phyloP scores from a whole-genome alignment of 1,140 invertebrate species.

The Asbolus verrucosus region DNA sequence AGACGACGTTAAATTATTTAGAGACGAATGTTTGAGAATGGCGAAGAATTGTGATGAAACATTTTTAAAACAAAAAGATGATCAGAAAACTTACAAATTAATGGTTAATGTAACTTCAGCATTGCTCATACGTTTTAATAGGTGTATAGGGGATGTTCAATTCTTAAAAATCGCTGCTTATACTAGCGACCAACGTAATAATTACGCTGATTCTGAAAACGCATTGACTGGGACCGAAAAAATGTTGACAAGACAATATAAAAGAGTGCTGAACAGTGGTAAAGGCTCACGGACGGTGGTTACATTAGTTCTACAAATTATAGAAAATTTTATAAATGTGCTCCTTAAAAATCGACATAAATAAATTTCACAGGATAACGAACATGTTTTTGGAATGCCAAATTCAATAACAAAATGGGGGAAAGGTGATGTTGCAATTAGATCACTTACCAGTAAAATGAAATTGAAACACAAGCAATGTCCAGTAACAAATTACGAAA shows the following conservation, averaged over 20 bases:
- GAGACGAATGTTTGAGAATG: conserved; percentile 41
- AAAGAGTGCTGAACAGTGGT: conserved; percentile 51
- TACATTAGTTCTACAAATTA: conserved; percentile 46
- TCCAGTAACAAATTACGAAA: conserved; percentile 29
- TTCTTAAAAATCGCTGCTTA: conserved; percentile 54
- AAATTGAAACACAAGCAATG: no score
- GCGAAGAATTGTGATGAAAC: conserved; percentile 18
- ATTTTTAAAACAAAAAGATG: conserved; percentile 18
- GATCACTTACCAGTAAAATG: no score
- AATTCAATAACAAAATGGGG: no score
- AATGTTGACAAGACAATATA: conserved; percentile 48
- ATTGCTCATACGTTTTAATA: conserved; percentile 52
- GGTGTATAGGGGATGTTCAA: conserved; percentile 55
- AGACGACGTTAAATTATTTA: conserved; percentile 47
- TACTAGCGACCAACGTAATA: conserved; percentile 37
- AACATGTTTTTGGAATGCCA: conserved; percentile 49
- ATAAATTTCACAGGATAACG: conserved; percentile 35
- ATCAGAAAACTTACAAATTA: conserved; percentile 38
- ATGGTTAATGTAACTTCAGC: conserved; percentile 36
- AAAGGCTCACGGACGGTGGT: conserved; percentile 50
- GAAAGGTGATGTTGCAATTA: no score
- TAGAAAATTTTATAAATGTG: conserved; percentile 46
- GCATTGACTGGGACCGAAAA: conserved; percentile 47
- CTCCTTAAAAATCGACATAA: conserved; percentile 33
- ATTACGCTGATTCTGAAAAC: conserved; percentile 53